phyloP scores from a whole-genome alignment of 2,797 vertebrate species.

The Orestias chungarensis region DNA sequence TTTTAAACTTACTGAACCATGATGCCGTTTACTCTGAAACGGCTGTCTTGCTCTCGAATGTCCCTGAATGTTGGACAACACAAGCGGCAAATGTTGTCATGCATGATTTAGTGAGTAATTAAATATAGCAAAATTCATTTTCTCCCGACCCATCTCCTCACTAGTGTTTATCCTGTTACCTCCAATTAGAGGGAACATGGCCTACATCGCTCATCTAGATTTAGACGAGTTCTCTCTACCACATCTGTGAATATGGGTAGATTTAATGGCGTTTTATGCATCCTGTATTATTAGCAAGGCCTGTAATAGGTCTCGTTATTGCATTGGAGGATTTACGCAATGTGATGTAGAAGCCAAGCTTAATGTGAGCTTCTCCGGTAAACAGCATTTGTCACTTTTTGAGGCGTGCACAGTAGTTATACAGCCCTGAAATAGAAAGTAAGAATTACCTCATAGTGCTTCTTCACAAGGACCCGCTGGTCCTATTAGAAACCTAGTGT shows the following conservation, averaged over 20 bases:
- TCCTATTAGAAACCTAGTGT: conserved; percentile 75
- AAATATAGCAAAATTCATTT: conserved; percentile 62
- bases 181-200: conserved; percentile 41
- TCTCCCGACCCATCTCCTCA: conserved; percentile 47
- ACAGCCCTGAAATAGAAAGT: conserved; percentile 59
- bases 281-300: conserved; percentile 23
- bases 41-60: conserved; percentile 54
- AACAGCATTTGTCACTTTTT: conserved; percentile 60
- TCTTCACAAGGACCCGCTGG: conserved; percentile 49
- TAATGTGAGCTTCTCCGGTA: conserved; percentile 40
- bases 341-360: conserved; percentile 22
- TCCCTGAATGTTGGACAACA: conserved; percentile 64
- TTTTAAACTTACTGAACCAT: conserved; percentile 52
- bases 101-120: conserved; percentile 77
- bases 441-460: conserved; percentile 50
- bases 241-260: conserved; percentile 32
- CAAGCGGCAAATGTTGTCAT: conserved; percentile 69
- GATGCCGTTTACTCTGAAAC: conserved; percentile 64
- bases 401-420: conserved; percentile 38
- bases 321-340: conserved; percentile 17
- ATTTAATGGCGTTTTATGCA: conserved; percentile 26
- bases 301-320: conserved; percentile 30
- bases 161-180: conserved; percentile 59
- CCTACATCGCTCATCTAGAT: conserved; percentile 13
- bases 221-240: conserved; percentile 16